Conservation (phyloP, 2,797 vertebrate species). For the Acanthurus tractus region DNA sequence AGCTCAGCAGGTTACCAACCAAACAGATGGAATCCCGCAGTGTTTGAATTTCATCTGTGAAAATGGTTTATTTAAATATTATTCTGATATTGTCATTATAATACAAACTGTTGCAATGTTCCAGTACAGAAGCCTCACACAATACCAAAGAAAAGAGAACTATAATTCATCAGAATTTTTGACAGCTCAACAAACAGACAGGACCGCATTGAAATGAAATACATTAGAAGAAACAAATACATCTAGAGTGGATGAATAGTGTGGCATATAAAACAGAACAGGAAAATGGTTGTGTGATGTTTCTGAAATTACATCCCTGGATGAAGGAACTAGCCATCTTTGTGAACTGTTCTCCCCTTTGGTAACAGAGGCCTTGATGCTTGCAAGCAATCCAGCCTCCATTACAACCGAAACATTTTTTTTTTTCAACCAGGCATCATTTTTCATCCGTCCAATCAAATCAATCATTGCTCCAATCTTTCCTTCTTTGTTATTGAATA, state of each 20-base stretch:
- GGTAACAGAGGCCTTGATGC: slow-evolving; percentile 39
- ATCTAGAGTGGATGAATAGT: slow-evolving; percentile 61
- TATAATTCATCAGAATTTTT: slow-evolving; percentile 69
- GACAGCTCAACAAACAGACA: slow-evolving; percentile 79
- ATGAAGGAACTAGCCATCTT: slow-evolving; percentile 44
- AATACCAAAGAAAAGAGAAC: slow-evolving; percentile 78
- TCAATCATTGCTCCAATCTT: slow-evolving; percentile 1
- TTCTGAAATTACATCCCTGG: slow-evolving; percentile 61
- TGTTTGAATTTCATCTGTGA: slow-evolving; percentile 80
- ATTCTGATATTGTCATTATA: slow-evolving; percentile 80
- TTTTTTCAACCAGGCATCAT: not conserved
- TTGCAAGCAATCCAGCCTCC: slow-evolving; percentile 42
- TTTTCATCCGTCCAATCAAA: slow-evolving; percentile 22
- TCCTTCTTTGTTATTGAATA: slow-evolving; percentile 45
- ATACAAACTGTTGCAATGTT: slow-evolving; percentile 82
- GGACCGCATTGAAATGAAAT: slow-evolving; percentile 73
- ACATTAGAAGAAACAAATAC: slow-evolving; percentile 76
- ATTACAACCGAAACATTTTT: slow-evolving; percentile 17
- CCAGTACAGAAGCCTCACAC: slow-evolving; percentile 81
- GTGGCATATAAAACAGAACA: slow-evolving; percentile 59
- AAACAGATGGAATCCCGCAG: slow-evolving; percentile 68
- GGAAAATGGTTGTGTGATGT: slow-evolving; percentile 45
- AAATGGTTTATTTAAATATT: slow-evolving; percentile 85
- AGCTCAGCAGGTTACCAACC: slow-evolving; percentile 40
- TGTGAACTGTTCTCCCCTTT: slow-evolving; percentile 47